Evolutionary conservation across 2,113 vertebrate species (phyloP), one percentile per base, ranked within the genome.

Genomic region (Rhea pennata): DNA sequence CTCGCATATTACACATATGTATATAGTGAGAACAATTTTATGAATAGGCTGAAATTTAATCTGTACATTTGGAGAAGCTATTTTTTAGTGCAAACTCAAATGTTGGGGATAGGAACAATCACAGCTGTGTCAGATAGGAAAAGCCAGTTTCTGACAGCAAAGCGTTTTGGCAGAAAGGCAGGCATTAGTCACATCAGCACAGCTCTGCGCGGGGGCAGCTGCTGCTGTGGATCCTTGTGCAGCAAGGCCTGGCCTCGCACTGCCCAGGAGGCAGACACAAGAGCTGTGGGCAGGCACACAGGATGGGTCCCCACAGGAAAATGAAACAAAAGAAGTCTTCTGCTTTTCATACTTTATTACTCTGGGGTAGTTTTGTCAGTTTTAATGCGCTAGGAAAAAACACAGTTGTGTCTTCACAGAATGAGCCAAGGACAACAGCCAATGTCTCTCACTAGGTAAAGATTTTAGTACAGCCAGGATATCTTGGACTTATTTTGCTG

Each of bases 391-490:
- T 77, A 13, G 84, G 64, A 23, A 93, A 46, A 72, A 27, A 3
- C 65, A 39, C 31, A 1, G 0, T 50, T 56, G 86, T 56, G 9
- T 33, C 92, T 27, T 72, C 93, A 24, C 86, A 76, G 84, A 76
- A 54, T 46, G 93, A 93, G 27, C n/a, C 69, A 24, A 93, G 84
- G 51, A 0, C 48, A 42, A n/a, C 48, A 89, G 89, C 62, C 62
- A 71, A 73, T 3, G 8, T 77, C 91, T 42, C 80, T 75, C 21
- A 70, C 51, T 58, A 88, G 88, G 96, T 96, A 2, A 48, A 82
- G n/a, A 31, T 1, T 48, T 11, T 2, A 26, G 66, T 48, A 74
- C 40, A n/a, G 70, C 51, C 62, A 21, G 27, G 12, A 42, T 23
- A 15, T 24, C 76, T 48, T 12, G 9, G n/a, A 16, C 4, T 16